Conservation (phyloP, 2,888 invertebrate species). For the Deladenus siricidicola region DNA sequence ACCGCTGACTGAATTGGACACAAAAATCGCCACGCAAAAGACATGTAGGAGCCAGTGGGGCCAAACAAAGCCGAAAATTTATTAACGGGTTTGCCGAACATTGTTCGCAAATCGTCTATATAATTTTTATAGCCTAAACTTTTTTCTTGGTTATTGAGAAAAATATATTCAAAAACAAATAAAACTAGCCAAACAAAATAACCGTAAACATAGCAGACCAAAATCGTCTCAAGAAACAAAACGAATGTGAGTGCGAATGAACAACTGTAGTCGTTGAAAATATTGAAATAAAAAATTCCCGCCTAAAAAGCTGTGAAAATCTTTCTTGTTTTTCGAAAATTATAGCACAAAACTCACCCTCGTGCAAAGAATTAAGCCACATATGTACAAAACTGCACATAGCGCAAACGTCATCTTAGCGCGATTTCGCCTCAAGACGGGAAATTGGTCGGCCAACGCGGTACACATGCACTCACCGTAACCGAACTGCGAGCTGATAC, state of each 20-base stretch:
- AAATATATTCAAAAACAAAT: not conserved
- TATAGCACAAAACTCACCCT: conserved; percentile 17
- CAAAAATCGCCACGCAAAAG: conserved; percentile 27
- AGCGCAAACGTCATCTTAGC: conserved; percentile 26
- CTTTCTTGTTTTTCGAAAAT: not conserved
- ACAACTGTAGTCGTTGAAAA: conserved; percentile 41
- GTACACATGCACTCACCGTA: conserved; percentile 24
- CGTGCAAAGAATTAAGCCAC: conserved; percentile 37
- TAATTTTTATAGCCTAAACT: conserved; percentile 30
- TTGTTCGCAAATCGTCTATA: conserved; percentile 30
- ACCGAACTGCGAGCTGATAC: conserved; percentile 45
- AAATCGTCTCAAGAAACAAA: conserved; percentile 26
- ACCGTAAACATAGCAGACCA: conserved; percentile 37
- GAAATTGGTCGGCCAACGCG: conserved; percentile 34
- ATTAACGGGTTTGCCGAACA: conserved; percentile 35
- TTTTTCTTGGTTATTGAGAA: not conserved
- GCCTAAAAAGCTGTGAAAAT: conserved; percentile 19
- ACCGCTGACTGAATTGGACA: conserved; percentile 25
- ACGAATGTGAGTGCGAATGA: conserved; percentile 33
- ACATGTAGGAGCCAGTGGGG: conserved; percentile 30
- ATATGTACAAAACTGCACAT: conserved; percentile 26
- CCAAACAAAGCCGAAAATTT: conserved; percentile 16
- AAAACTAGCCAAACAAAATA: no score
- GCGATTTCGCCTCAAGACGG: conserved; percentile 23
- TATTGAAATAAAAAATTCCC: conserved; percentile 40